phyloP scores from a whole-genome alignment of 2,113 vertebrate genomes.

The Acanthisitta chloris region DNA sequence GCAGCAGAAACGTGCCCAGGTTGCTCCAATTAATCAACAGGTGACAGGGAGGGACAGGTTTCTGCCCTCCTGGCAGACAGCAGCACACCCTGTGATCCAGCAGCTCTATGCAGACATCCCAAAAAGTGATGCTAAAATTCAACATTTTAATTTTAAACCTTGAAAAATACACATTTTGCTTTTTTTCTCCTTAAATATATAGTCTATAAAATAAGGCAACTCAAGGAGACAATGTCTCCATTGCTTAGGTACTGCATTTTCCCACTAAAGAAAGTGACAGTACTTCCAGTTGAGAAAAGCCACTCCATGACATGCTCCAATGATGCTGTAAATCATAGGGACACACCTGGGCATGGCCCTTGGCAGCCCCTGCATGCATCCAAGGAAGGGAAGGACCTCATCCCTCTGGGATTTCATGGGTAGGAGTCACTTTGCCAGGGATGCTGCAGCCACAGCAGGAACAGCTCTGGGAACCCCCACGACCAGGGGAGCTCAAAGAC shows the following conservation, averaged over 20 bases:
- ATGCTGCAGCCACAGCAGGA: background rate
- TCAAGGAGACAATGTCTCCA: background rate
- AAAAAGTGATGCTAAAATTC: background rate
- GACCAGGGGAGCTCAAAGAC: background rate
- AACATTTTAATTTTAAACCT: background rate
- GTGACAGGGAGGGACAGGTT: background rate
- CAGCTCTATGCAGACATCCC: background rate
- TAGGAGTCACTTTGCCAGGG: background rate
- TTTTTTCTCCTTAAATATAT: conserved; percentile 6
- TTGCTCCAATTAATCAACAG: background rate
- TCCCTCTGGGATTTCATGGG: background rate
- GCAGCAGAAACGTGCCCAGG: background rate
- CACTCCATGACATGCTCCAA: background rate
- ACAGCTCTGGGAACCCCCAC: background rate
- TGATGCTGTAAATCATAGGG: background rate
- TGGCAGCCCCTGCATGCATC: background rate
- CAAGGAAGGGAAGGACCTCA: background rate
- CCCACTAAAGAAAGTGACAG: background rate
- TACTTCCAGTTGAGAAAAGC: conserved; percentile 10
- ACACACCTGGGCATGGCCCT: background rate
- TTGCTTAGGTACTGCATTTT: background rate
- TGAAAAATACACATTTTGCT: conserved; percentile 4
- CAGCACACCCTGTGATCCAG: background rate
- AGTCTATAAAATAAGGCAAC: conserved; percentile 68
- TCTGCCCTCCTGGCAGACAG: background rate